Base-by-base conservation (phyloP, 2,113 vertebrate species). In the Prolemur simus region DNA sequence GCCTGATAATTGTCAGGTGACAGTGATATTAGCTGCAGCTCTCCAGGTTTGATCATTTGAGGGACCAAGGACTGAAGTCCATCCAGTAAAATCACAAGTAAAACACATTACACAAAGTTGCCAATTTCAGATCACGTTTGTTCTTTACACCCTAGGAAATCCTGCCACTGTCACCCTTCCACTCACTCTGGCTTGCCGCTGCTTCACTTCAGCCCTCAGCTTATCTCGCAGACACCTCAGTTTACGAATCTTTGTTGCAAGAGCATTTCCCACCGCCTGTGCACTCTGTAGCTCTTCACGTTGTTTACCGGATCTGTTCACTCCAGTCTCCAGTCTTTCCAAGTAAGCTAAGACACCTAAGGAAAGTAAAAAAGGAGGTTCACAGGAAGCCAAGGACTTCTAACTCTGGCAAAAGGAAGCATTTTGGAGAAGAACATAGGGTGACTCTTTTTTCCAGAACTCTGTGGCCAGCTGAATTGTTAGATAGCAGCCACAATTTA, bases 261-360 rank as follows among this genome's bases (percentile, higher is more conserved):
- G 97, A 64, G 81, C 32, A 18, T 15, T 64, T 69, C 95, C 64
- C 3, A 60, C 78, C 17, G 97, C 84, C 17, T 86, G 66, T 2
- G 32, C 49, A 6, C 14, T 52, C 52, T 60, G 64, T 0, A 0
- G 11, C 21, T 95, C 83, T 45, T 97, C 73, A 11, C 96, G 56
- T 27, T 89, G 94, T 74, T 87, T 1, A 0, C 27, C 63, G 23
- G 83, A 34, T 29, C 74, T 58, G 0, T 6, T 81, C 58, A 68
- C 74, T 23, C 1, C 84, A 0, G 29, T 52, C 93, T 99, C 98
- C 80, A 99, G 91, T 74, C 25, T 78, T 68, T 98, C 98, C 97
- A 99, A 97, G 49, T 98, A 96, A 87, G 96, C 87, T 0, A 99
- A 89, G 84, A 98, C 83, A 91, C 98, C 98, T 99, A 82, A 0